Percentiles rank a stretch among this genome's conserved stretches.
phyloP scores from a whole-genome alignment of 2,888 invertebrate genomes.

The Uloborus plumipes region DNA sequence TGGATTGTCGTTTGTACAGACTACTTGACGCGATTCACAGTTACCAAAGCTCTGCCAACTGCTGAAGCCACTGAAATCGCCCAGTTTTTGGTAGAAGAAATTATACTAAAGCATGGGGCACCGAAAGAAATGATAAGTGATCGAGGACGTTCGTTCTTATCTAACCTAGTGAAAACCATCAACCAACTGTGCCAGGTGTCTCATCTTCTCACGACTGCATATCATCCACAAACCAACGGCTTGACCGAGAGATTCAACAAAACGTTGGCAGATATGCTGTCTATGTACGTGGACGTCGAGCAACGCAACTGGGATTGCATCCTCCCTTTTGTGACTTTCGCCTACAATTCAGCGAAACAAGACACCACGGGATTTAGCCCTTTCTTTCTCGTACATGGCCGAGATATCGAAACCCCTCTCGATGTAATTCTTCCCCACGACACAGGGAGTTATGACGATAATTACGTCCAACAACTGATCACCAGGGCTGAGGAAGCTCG shows the following conservation, averaged over 20 bases:
- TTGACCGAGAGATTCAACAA: conserved; percentile 25
- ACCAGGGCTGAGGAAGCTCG: not conserved
- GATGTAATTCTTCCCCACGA: not conserved
- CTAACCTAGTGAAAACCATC: not conserved
- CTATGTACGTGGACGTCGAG: conserved; percentile 22
- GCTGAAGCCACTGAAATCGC: conserved; percentile 5
- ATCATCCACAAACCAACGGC: conserved; percentile 40
- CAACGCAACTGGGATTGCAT: conserved; percentile 44
- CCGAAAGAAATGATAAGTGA: conserved; percentile 39
- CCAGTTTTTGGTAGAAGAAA: conserved; percentile 36
- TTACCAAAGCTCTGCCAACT: not conserved
- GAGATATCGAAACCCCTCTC: not conserved
- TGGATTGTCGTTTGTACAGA: no score
- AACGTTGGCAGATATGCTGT: not conserved
- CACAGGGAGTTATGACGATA: not conserved
- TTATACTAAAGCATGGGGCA: conserved; percentile 10
- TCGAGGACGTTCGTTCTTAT: conserved; percentile 12
- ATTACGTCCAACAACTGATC: conserved; percentile 2
- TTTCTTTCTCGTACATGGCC: no score
- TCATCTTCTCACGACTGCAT: conserved; percentile 26
- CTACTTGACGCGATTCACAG: not conserved
- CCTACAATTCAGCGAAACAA: conserved; percentile 34
- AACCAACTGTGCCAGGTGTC: conserved; percentile 5
- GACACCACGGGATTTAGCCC: conserved; percentile 27
- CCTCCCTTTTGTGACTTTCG: conserved; percentile 21